Conservation (phyloP, 2,113 vertebrate genomes). For the Tympanuchus pallidicinctus region DNA sequence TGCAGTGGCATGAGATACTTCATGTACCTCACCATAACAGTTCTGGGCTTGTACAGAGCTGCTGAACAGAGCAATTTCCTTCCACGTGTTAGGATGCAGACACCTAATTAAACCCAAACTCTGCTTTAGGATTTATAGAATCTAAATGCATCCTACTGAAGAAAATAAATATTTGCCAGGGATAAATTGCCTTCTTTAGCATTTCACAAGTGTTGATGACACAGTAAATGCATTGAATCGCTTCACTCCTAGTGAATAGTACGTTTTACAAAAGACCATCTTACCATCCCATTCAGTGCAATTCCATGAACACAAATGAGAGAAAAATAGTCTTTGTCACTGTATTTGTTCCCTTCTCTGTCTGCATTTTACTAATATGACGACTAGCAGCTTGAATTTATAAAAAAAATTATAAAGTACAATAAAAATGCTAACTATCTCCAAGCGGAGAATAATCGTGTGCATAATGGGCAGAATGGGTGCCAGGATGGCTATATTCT, state of each 20-base stretch:
- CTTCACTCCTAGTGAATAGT: not conserved
- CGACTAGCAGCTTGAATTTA: not conserved
- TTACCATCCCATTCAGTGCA: not conserved
- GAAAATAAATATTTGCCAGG: not conserved
- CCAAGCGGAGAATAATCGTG: not conserved
- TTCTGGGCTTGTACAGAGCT: not conserved
- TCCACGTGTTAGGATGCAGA: not conserved
- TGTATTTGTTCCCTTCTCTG: not conserved
- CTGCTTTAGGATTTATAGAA: not conserved
- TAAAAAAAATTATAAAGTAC: not conserved
- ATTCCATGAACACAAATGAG: not conserved
- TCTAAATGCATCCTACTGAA: not conserved
- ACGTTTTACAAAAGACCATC: not conserved
- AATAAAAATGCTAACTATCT: not conserved
- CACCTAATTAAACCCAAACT: not conserved
- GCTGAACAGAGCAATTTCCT: not conserved
- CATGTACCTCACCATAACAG: not conserved
- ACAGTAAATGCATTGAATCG: not conserved
- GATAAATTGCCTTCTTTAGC: not conserved
- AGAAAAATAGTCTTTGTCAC: not conserved
- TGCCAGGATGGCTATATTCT: not conserved
- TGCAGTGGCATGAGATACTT: not conserved
- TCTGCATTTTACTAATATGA: not conserved
- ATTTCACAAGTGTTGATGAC: not conserved
- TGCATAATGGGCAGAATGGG: not conserved